phyloP scores from a whole-genome alignment of 2,888 invertebrate species.

The Platycheirus rosarum region DNA sequence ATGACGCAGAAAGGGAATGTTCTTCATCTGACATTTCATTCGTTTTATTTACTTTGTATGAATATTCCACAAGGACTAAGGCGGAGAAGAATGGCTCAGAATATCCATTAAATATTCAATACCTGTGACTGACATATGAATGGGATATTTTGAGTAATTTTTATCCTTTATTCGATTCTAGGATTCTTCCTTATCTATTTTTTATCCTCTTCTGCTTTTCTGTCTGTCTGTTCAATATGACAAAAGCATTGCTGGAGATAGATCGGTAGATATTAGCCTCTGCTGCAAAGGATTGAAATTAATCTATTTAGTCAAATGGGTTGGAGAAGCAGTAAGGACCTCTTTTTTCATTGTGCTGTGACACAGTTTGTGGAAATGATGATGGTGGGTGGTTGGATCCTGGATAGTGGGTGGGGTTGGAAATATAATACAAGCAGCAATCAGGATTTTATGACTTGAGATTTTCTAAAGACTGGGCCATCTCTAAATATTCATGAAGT shows the following conservation, averaged over 20 bases:
- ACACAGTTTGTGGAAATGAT: not conserved
- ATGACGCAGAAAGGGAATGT: conserved; percentile 3
- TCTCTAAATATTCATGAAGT: conserved; percentile 73
- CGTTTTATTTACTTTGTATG: conserved; percentile 63
- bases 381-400: not conserved
- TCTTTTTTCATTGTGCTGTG: not conserved
- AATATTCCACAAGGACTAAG: conserved; percentile 46
- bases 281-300: conserved; percentile 62
- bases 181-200: conserved; percentile 29
- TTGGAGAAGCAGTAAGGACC: not conserved
- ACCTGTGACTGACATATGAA: conserved; percentile 80
- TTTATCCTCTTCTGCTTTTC: not conserved
- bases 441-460: conserved; percentile 50
- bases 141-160: conserved; percentile 74
- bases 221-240: conserved; percentile 13
- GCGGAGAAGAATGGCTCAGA: conserved; percentile 1
- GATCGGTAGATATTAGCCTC: conserved; percentile 39
- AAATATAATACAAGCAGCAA: conserved; percentile 31
- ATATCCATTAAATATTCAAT: conserved; percentile 77
- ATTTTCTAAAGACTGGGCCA: no score
- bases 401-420: no score
- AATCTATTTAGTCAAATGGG: conserved; percentile 55
- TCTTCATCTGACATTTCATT: conserved; percentile 37
- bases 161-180: conserved; percentile 34
- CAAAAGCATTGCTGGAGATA: conserved; percentile 20